Conservation (phyloP, 2,113 vertebrate species). For the Panthera uncia region DNA sequence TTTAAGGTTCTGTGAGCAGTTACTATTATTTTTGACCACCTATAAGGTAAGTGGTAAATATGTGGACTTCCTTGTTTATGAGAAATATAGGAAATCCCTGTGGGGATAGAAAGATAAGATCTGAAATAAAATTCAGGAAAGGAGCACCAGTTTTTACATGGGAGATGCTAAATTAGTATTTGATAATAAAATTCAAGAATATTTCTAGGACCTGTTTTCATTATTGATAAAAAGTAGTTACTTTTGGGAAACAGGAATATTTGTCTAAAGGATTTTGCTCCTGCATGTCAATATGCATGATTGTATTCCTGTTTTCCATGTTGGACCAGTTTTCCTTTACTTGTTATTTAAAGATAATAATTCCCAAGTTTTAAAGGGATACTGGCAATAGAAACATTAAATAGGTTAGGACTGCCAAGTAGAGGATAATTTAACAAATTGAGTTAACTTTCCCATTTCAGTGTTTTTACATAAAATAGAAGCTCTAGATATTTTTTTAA, state of each 20-base stretch:
- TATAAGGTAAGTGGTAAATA: slow-evolving; percentile 80
- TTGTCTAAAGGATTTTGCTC: not conserved
- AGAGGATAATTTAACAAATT: slow-evolving; percentile 21
- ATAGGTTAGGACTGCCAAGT: not conserved
- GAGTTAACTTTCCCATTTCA: not conserved
- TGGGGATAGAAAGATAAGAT: not conserved
- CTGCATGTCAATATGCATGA: not conserved
- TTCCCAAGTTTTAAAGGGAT: slow-evolving; percentile 9
- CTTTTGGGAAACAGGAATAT: not conserved
- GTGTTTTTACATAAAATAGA: slow-evolving; percentile 36
- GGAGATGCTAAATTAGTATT: not conserved
- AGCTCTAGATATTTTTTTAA: slow-evolving; percentile 2
- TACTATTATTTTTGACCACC: slow-evolving; percentile 24
- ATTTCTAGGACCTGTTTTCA: not conserved
- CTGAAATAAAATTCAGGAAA: slow-evolving; percentile 34
- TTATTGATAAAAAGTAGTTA: not conserved
- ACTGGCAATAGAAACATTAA: slow-evolving; percentile 16
- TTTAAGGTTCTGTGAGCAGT: slow-evolving; percentile 52
- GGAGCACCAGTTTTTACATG: not conserved
- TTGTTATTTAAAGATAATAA: slow-evolving; percentile 50
- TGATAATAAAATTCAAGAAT: slow-evolving; percentile 28
- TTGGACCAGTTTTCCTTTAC: not conserved
- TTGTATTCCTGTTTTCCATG: slow-evolving; percentile 28
- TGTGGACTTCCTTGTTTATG: slow-evolving; percentile 31
- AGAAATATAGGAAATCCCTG: not conserved